Evolutionary conservation across 2,888 invertebrate genomes (phyloP).

Genomic region (Cryptosula pallasiana): DNA sequence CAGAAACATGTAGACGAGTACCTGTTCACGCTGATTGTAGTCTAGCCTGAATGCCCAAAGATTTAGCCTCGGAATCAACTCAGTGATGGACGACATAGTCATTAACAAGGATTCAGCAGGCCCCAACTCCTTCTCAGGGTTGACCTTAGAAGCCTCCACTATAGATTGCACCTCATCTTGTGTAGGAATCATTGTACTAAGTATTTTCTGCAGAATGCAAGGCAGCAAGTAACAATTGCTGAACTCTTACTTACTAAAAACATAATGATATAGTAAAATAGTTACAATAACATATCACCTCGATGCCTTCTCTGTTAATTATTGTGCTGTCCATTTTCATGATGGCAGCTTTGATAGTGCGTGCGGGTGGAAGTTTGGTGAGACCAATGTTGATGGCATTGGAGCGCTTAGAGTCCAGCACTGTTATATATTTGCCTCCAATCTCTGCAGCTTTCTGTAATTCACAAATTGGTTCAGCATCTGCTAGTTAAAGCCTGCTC

Average conservation of each 20-base stretch:
- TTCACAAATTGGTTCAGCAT: no score
- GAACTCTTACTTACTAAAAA: no score
- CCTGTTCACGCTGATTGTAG: constrained; percentile 90
- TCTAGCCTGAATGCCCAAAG: constrained; percentile 98
- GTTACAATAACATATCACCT: constrained; percentile 62
- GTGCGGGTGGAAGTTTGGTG: constrained; percentile 94
- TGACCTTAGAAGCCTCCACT: constrained; percentile 86
- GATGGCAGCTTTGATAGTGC: constrained; percentile 90
- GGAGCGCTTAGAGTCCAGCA: constrained; percentile 91
- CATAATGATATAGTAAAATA: no score
- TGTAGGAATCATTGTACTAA: constrained; percentile 88
- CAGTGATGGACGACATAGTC: constrained; percentile 89
- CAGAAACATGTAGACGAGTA: no score
- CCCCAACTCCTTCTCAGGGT: constrained; percentile 77
- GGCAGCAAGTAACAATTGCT: no score
- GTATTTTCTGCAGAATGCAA: constrained; percentile 69
- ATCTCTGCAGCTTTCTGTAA: constrained; percentile 30
- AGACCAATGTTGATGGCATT: constrained; percentile 99
- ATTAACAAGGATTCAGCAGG: constrained; percentile 98
- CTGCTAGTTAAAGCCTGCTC: no score
- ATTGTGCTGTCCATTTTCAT: constrained; percentile 98
- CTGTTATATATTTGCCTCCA: constrained; percentile 79
- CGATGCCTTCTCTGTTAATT: constrained; percentile 94
- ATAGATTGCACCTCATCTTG: constrained; percentile 95
- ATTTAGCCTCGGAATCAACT: constrained; percentile 83